Conservation (phyloP, 2,797 vertebrate species). For the Oreortyx pictus region DNA sequence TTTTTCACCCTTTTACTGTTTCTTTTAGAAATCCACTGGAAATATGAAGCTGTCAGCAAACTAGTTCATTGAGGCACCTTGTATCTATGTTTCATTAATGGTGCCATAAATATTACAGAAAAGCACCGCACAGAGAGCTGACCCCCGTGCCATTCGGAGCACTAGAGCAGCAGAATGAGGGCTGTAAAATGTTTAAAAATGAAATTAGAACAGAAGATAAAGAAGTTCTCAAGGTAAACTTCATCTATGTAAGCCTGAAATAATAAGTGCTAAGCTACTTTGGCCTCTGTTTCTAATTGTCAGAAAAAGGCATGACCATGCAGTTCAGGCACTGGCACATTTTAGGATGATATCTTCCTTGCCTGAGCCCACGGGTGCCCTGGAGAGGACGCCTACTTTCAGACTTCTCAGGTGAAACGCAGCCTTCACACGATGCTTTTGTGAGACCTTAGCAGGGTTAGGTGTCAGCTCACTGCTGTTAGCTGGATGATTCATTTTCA, state of each 20-base stretch:
- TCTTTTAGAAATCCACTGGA: conserved; percentile 1
- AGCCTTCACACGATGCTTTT: background rate
- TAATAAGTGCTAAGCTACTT: background rate
- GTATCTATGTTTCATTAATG: background rate
- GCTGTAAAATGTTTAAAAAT: background rate
- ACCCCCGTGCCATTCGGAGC: background rate
- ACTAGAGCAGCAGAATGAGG: background rate
- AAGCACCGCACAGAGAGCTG: background rate
- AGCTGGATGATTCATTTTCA: background rate
- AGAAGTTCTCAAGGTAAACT: background rate
- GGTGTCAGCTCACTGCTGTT: background rate
- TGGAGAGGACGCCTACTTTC: background rate
- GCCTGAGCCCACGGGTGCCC: background rate
- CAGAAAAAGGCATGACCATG: background rate
- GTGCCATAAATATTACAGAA: background rate
- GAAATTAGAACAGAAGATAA: background rate
- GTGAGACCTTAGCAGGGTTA: background rate
- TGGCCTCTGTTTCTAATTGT: background rate
- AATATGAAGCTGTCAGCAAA: background rate
- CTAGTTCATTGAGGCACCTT: background rate
- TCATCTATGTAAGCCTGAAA: background rate
- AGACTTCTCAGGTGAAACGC: background rate
- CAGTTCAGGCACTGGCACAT: background rate
- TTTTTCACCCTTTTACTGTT: background rate
- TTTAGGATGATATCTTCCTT: background rate